Evolutionary conservation across 2,888 invertebrate species (phyloP).

Genomic region (Drosophila conformis): DNA sequence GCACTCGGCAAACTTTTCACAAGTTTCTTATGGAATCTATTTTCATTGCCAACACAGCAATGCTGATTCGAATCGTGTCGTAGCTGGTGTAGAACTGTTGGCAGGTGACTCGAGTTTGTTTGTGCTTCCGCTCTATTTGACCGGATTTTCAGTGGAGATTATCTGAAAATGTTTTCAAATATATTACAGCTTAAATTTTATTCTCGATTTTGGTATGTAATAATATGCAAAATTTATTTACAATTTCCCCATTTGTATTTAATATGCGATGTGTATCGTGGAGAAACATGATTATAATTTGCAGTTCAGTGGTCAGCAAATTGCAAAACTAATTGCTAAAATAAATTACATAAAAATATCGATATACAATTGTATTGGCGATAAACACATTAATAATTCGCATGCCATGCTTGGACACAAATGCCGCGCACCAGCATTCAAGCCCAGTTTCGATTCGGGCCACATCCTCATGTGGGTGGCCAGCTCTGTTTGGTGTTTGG

Average conservation of each 20-base stretch:
- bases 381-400: constrained; percentile 71
- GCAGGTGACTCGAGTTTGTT: constrained; percentile 65
- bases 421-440: constrained; percentile 8
- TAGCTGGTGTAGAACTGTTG: constrained; percentile 35
- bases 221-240: background rate
- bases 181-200: background rate
- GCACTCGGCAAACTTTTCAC: constrained; percentile 59
- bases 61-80: constrained; percentile 21
- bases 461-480: constrained; percentile 7
- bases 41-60: constrained; percentile 54
- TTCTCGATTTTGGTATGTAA: background rate
- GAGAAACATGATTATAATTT: constrained; percentile 68
- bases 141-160: constrained; percentile 26
- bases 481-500: background rate
- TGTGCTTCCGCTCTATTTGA: constrained; percentile 18
- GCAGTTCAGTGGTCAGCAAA: constrained; percentile 54
- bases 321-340: constrained; percentile 74
- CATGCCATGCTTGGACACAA: constrained; percentile 54
- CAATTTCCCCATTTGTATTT: constrained; percentile 22
- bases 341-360: constrained; percentile 76
- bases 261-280: constrained; percentile 15
- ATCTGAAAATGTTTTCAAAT: constrained; percentile 25
- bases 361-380: constrained; percentile 69
- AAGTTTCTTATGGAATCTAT: constrained; percentile 64
- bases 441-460: constrained; percentile 26